Evolutionary conservation across 2,113 vertebrate genomes (phyloP).

Genomic region (Delphinus delphis): DNA sequence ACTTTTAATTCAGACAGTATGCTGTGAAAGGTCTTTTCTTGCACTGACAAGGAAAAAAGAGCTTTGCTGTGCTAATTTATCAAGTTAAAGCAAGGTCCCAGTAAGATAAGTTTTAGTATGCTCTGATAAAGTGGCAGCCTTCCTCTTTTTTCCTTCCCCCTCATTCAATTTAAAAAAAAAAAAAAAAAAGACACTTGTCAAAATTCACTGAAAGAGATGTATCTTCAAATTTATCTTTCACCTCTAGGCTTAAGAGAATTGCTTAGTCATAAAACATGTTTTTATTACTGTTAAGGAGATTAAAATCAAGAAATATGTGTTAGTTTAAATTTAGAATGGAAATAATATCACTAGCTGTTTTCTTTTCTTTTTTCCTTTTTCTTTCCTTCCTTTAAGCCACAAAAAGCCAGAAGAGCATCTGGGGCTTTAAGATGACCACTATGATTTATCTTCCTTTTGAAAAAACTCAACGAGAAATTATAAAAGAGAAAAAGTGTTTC

Average conservation of each 20-base stretch:
- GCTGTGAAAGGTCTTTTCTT: background rate
- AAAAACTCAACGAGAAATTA: constrained; percentile 44
- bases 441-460: background rate
- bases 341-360: background rate
- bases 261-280: constrained; percentile 3
- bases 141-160: background rate
- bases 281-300: constrained; percentile 12
- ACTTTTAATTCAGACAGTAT: background rate
- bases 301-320: background rate
- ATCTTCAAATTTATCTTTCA: constrained; percentile 26
- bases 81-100: background rate
- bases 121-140: background rate
- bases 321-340: constrained; percentile 27
- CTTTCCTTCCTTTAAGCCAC: background rate
- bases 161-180: background rate
- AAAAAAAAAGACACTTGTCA: background rate
- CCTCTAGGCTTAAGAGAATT: background rate
- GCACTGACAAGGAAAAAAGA: background rate
- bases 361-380: background rate
- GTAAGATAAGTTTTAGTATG: background rate
- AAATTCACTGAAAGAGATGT: constrained; percentile 11
- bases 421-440: background rate
- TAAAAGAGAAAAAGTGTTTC: background rate
- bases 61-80: background rate
- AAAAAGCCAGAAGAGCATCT: background rate